Evolutionary conservation across 2,113 vertebrate species (phyloP).

Genomic region (Sturnira hondurensis): DNA sequence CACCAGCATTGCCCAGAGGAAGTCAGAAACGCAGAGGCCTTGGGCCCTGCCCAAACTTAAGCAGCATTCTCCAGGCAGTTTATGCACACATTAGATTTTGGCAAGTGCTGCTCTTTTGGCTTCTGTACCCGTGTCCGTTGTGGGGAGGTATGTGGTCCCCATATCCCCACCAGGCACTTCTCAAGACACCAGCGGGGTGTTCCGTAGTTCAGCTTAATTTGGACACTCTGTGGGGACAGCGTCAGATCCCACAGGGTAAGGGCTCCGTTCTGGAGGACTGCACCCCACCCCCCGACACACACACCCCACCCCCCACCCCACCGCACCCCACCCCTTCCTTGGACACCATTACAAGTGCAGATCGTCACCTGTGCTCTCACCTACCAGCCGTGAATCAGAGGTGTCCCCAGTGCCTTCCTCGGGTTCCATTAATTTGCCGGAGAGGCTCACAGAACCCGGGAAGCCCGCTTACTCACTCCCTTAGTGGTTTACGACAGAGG

Average conservation of each 20-base stretch:
- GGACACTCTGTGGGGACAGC: not conserved
- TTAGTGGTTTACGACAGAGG: not conserved
- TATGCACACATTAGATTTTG: not conserved
- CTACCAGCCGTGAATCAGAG: not conserved
- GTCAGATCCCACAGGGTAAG: not conserved
- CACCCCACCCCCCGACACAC: no score
- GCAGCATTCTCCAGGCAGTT: not conserved
- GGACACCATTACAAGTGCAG: not conserved
- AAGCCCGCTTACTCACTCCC: not conserved
- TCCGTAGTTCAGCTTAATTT: fast-evolving
- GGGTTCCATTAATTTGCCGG: not conserved
- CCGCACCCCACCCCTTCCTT: no score
- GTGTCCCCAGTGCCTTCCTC: not conserved
- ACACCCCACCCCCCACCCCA: no score
- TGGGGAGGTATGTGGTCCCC: not conserved
- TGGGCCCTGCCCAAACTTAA: not conserved
- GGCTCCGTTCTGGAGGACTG: not conserved
- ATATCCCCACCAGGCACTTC: fast-evolving
- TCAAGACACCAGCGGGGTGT: not conserved
- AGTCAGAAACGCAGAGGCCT: not conserved
- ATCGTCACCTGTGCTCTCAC: not conserved
- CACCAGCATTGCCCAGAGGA: fast-evolving
- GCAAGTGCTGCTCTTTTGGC: not conserved
- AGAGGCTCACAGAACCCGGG: not conserved
- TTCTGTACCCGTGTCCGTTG: not conserved